These are phyloP conservation scores for Silurus lanzhouensis DNA, from an alignment of 2,797 vertebrate species.

Conservation along the genomic window DNA sequence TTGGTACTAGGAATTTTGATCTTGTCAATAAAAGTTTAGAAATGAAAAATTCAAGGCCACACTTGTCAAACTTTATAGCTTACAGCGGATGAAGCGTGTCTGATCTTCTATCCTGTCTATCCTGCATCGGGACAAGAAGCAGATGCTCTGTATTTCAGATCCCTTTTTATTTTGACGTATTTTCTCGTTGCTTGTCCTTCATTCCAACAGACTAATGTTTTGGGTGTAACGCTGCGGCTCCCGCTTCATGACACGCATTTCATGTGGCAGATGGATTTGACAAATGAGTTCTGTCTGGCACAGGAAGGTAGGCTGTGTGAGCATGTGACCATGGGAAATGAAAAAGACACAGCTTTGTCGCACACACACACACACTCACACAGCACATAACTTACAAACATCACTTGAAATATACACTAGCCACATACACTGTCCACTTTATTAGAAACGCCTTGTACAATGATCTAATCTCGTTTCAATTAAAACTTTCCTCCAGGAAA, in stretches of 20 bases:
- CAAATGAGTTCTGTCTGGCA: conserved; percentile 53
- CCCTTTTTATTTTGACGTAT: background rate
- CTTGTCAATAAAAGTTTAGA: conserved; percentile 8
- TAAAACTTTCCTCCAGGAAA: too few relatives aligned
- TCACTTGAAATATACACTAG: background rate
- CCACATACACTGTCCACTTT: background rate
- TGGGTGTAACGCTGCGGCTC: conserved; percentile 36
- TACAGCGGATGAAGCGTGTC: background rate
- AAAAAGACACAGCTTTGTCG: background rate
- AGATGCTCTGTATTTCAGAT: background rate
- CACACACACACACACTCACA: background rate
- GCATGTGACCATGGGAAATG: conserved; percentile 27
- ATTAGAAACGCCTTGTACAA: background rate
- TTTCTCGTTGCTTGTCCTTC: conserved; percentile 13
- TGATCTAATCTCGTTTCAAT: too few relatives aligned
- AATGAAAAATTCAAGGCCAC: background rate
- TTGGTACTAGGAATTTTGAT: background rate
- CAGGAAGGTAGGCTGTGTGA: conserved; percentile 19
- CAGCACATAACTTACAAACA: background rate
- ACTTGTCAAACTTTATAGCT: background rate
- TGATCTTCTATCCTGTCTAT: background rate
- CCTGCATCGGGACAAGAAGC: background rate
- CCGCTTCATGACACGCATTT: conserved; percentile 30
- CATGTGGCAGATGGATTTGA: conserved; percentile 56
- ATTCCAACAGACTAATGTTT: conserved; percentile 47